A percentile compares a stretch with the other conserved stretches of the same genome.
Evolutionary conservation across 2,113 vertebrate species (phyloP).

Genomic region (Tenrec ecaudatus): DNA sequence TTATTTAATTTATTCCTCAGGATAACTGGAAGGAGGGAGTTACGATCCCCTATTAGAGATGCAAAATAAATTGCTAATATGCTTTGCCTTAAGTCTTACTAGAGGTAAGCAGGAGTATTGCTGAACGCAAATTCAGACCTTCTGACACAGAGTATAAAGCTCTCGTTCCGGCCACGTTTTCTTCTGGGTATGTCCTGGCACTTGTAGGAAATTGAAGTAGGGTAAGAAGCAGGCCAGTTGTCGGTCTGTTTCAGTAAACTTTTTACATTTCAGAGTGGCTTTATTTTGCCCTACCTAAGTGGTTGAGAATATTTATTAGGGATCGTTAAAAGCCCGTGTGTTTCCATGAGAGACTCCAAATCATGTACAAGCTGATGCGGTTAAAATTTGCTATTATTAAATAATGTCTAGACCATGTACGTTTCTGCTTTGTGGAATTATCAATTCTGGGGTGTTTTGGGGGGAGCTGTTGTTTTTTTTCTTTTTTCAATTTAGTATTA

Average conservation of each 20-base stretch:
- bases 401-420: slow-evolving; percentile 53
- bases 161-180: background rate
- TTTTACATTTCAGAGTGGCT: background rate
- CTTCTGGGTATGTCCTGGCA: background rate
- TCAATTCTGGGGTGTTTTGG: background rate
- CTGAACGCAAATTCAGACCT: background rate
- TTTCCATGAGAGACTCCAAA: slow-evolving; percentile 31
- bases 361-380: background rate
- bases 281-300: slow-evolving; percentile 41
- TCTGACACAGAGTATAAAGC: background rate
- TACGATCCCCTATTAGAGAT: slow-evolving; percentile 25
- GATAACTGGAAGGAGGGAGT: background rate
- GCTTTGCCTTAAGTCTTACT: background rate
- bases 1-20: background rate
- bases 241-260: background rate
- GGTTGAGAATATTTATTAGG: slow-evolving; percentile 13
- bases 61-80: slow-evolving; percentile 16
- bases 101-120: background rate
- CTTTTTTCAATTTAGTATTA: slow-evolving; percentile 72
- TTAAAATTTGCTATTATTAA: slow-evolving; percentile 58
- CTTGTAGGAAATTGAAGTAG: background rate
- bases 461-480: background rate
- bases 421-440: slow-evolving; percentile 62
- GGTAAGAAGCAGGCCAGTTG: background rate
- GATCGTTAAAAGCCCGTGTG: slow-evolving; percentile 23